Percentiles rank a stretch among this genome's conserved stretches.
Conservation (phyloP, 2,113 vertebrate genomes). For the Uria aalge region DNA sequence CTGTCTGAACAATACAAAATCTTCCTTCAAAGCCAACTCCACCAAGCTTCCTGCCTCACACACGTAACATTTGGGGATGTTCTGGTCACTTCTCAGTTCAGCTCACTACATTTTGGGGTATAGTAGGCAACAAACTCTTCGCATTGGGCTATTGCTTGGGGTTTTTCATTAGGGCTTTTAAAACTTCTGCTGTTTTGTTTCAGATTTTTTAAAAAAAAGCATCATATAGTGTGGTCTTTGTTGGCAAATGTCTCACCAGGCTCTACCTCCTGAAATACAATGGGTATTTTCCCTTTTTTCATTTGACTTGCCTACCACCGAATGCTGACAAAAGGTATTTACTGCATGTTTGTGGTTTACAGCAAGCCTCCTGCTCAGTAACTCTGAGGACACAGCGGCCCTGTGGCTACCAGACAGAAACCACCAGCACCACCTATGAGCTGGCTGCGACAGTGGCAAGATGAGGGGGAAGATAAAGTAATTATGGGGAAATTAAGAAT, state of each 20-base stretch:
- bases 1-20: conserved; percentile 69
- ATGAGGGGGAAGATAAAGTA: not conserved
- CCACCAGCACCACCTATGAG: not conserved
- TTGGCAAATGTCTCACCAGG: not conserved
- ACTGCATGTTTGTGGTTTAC: not conserved
- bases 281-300: not conserved
- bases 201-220: not conserved
- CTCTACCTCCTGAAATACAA: not conserved
- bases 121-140: not conserved
- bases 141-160: not conserved
- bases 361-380: not conserved
- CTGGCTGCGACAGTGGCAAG: not conserved
- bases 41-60: conserved; percentile 37
- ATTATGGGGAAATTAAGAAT: not conserved
- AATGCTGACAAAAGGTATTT: not conserved
- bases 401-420: not conserved
- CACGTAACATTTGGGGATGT: conserved; percentile 1
- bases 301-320: not conserved
- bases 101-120: not conserved
- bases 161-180: not conserved
- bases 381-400: not conserved
- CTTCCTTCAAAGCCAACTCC: conserved; percentile 55
- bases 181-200: not conserved
- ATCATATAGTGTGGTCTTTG: not conserved
- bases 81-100: conserved; percentile 33